A percentile compares a stretch with the other conserved stretches of the same genome.
Evolutionary conservation across 2,113 vertebrate species (phyloP).

Genomic region (Eonycteris spelaea): DNA sequence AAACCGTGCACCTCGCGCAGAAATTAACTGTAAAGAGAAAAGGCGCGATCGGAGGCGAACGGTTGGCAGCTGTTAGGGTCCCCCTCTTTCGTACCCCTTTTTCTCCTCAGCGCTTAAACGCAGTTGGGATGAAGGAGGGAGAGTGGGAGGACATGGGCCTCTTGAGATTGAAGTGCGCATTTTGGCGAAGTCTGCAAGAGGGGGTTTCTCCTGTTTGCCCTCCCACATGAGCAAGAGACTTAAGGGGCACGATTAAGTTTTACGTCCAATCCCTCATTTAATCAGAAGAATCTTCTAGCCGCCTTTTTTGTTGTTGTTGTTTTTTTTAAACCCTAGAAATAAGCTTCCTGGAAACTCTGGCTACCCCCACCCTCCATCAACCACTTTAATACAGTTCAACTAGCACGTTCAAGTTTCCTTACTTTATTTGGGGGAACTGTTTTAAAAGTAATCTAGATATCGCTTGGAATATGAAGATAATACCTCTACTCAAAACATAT

Average conservation of each 20-base stretch:
- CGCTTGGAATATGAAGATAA: neutral
- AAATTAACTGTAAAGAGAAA: neutral
- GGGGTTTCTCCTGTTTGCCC: neutral
- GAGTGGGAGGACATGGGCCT: slow-evolving; percentile 56
- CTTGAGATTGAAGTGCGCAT: slow-evolving; percentile 57
- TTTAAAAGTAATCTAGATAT: slow-evolving; percentile 43
- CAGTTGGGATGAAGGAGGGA: neutral
- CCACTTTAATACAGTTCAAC: slow-evolving; percentile 22
- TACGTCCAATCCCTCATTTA: neutral
- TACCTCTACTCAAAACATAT: neutral
- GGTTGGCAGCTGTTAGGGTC: neutral
- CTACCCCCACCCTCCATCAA: neutral
- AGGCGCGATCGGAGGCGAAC: neutral
- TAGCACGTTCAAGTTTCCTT: slow-evolving; percentile 28
- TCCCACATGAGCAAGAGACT: neutral
- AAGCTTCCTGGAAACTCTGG: slow-evolving; percentile 41
- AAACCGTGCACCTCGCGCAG: neutral
- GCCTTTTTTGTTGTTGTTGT: neutral
- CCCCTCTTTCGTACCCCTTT: neutral
- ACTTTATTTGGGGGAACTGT: neutral
- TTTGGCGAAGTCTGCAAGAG: slow-evolving; percentile 46
- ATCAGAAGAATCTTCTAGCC: neutral
- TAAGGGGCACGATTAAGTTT: slow-evolving; percentile 34
- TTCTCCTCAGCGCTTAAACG: neutral
- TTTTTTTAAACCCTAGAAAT: neutral